These are phyloP conservation scores for Esox niger DNA, from an alignment of 2,113 vertebrate genomes.

Conservation along the genomic window DNA sequence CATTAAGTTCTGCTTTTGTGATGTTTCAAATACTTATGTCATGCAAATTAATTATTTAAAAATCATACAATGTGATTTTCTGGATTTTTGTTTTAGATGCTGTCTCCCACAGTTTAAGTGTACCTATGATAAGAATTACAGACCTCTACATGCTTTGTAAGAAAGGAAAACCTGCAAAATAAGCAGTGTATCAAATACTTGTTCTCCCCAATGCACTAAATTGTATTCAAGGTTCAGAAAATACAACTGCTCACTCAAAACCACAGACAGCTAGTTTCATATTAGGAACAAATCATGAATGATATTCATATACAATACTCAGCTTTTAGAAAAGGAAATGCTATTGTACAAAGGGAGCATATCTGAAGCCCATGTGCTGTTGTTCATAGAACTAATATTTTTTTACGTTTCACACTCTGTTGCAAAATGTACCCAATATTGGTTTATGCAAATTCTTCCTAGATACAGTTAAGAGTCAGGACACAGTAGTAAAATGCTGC, in stretches of 20 bases:
- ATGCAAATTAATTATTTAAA: too few species aligned
- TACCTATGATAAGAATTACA: too few species aligned
- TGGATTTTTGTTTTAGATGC: too few species aligned
- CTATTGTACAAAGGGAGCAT: neutral
- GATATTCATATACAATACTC: neutral
- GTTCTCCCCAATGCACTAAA: too few species aligned
- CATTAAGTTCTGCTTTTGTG: too few species aligned
- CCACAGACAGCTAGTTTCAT: constrained; percentile 33
- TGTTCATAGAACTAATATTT: constrained; percentile 43
- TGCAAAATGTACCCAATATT: constrained; percentile 14
- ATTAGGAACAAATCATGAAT: neutral
- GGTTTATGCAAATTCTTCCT: constrained; percentile 27
- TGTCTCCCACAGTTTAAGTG: too few species aligned
- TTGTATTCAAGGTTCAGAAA: neutral
- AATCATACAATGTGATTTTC: too few species aligned
- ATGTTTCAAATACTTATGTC: too few species aligned
- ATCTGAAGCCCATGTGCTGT: constrained; percentile 20
- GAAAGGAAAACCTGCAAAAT: too few species aligned
- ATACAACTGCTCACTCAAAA: neutral
- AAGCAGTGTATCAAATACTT: too few species aligned
- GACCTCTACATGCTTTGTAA: too few species aligned
- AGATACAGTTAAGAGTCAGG: constrained; percentile 46
- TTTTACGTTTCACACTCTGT: constrained; percentile 10
- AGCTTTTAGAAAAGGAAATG: constrained; percentile 9
- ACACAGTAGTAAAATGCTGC: constrained; percentile 36